Evolutionary conservation across 2,113 vertebrate species (phyloP), one percentile per base, ranked within the genome.

Genomic region (Pardalotus punctatus): DNA sequence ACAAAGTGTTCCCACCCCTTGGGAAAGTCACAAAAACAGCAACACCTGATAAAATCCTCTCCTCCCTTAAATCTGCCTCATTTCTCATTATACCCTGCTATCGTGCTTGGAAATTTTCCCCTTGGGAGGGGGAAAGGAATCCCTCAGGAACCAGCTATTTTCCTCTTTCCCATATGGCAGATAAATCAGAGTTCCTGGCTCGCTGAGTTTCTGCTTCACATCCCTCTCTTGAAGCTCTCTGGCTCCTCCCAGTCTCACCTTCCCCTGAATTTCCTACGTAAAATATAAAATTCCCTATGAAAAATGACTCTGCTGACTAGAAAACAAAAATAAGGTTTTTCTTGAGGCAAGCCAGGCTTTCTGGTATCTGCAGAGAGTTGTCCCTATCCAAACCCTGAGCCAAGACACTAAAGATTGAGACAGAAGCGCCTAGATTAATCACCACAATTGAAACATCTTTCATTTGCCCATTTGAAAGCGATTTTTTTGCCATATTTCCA

Each of bases 51-150:
- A 93, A 96, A 88, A 51, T 12, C 25, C 53, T 77, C 73, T 80
- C n/a, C 53, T 67, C 57, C 58, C 70, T 50, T 90, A 90, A 96
- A 94, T 92, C 93, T 94, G 74, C 93, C 93, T 94, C 4, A 6
- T 92, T 96, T 72, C 78, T 87, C 40, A 33, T 69, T 58, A 5
- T 23, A 86, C 64, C 57, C 60, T 71, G 23, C 86, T 57, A 66
- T 79, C 53, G 24, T 0, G 1, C 74, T 81, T 31, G 43, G 70
- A 79, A 89, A 95, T 94, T 60, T 79, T 90, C 57, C 65, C 88
- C 84, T 82, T 6, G 71, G 66, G 76, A 92, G n/a, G 62, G 33
- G 38, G 67, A 42, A 86, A 80, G 27, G 47, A 73, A 64, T 77
- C 94, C 93, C 91, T 69, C 42, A 36, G 67, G 91, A 88, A 57